Percentiles rank a stretch among this genome's conserved stretches.
Conservation (phyloP, 1,140 invertebrate genomes). For the Musca domestica region DNA sequence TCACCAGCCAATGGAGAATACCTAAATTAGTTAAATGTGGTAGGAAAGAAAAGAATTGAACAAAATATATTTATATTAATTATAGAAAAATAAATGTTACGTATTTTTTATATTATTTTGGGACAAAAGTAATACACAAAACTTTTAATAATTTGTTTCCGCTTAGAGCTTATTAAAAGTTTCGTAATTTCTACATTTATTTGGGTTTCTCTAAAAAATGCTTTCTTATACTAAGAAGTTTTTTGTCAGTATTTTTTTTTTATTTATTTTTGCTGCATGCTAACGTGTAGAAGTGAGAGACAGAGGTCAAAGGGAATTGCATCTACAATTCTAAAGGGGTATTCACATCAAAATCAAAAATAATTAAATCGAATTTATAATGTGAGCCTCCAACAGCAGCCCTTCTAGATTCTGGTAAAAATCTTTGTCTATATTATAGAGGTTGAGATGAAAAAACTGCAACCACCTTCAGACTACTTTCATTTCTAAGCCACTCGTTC, state of each 20-base stretch:
- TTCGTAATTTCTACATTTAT: neutral
- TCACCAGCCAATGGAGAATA: conserved; percentile 75
- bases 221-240: neutral
- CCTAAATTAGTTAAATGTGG: conserved; percentile 27
- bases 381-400: no score
- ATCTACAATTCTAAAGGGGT: no score
- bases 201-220: neutral
- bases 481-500: no score
- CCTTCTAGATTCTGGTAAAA: no score
- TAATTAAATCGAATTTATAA: no score
- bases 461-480: no score
- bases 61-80: conserved; percentile 17
- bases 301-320: neutral
- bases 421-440: no score
- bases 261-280: conserved; percentile 2
- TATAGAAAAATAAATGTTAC: neutral
- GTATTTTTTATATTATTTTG: neutral
- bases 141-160: neutral
- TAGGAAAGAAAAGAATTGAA: neutral
- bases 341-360: no score
- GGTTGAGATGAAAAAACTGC: no score
- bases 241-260: neutral
- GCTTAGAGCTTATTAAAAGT: neutral
- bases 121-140: neutral
- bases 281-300: conserved; percentile 2